These are phyloP conservation scores for Luperina testacea DNA, from an alignment of 2,888 invertebrate genomes.

Conservation along the genomic window DNA sequence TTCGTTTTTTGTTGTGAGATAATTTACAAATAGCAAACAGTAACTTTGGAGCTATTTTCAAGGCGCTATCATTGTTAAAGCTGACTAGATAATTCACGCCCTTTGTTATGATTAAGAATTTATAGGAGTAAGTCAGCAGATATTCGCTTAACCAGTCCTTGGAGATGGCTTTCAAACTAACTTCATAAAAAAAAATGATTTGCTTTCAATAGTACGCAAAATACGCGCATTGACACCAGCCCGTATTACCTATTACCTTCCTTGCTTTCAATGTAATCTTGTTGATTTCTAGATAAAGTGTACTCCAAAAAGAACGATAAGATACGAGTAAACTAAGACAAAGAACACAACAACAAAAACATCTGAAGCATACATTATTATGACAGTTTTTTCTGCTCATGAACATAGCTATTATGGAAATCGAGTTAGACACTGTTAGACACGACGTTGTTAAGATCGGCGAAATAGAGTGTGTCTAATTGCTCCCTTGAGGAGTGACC, in stretches of 20 bases:
- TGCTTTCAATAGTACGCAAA: neutral
- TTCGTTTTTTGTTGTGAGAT: too few species aligned
- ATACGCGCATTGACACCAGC: too few species aligned
- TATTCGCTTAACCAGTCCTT: neutral
- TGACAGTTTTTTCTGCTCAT: slow-evolving; percentile 47
- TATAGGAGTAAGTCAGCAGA: neutral
- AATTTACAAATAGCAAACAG: too few species aligned
- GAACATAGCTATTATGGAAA: slow-evolving; percentile 56
- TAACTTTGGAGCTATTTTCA: too few species aligned
- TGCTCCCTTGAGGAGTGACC: slow-evolving; percentile 22
- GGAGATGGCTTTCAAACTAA: too few species aligned
- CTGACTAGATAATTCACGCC: neutral
- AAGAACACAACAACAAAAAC: slow-evolving; percentile 22
- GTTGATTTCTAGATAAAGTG: neutral
- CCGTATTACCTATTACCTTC: too few species aligned
- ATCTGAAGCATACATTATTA: slow-evolving; percentile 32
- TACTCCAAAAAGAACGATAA: neutral
- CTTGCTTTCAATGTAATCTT: neutral
- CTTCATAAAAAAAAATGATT: neutral
- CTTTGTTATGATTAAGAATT: neutral
- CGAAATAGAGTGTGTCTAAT: slow-evolving; percentile 47
- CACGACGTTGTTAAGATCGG: slow-evolving; percentile 22
- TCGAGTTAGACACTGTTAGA: slow-evolving; percentile 37
- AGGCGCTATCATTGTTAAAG: too few species aligned
- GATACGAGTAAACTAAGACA: neutral